Evolutionary conservation across 2,888 invertebrate species (phyloP).

Genomic region (Agonopterix subpropinquella): DNA sequence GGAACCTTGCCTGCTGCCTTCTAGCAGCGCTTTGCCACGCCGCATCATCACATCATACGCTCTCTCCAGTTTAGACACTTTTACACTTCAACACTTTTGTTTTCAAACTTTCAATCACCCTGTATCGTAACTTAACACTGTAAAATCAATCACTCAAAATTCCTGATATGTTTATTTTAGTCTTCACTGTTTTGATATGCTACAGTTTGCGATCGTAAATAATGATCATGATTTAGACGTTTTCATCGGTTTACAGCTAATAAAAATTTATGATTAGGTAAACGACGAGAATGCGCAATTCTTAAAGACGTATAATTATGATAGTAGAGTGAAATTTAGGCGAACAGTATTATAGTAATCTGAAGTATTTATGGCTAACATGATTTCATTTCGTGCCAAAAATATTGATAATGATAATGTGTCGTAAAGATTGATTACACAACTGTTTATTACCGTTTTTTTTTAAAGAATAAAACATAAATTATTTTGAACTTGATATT

Average conservation of each 20-base stretch:
- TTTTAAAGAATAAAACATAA: too few species aligned
- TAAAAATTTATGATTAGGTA: constrained; percentile 21
- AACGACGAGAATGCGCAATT: too few species aligned
- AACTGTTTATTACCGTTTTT: too few species aligned
- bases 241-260: constrained; percentile 38
- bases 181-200: constrained; percentile 40
- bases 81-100: neutral
- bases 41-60: constrained; percentile 70
- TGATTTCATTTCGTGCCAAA: too few species aligned
- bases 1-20: constrained; percentile 66
- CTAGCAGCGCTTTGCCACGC: constrained; percentile 64
- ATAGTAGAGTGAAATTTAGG: too few species aligned
- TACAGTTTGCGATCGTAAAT: constrained; percentile 32
- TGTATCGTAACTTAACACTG: neutral
- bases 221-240: constrained; percentile 29
- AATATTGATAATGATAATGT: too few species aligned
- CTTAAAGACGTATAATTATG: too few species aligned
- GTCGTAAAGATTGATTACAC: too few species aligned
- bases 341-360: too few species aligned
- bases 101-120: neutral
- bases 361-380: too few species aligned
- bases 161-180: constrained; percentile 26
- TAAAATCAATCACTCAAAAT: constrained; percentile 4
- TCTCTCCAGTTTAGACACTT: constrained; percentile 38
- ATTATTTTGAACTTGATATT: too few species aligned